phyloP scores from a whole-genome alignment of 2,888 invertebrate species.

The Drosophila trichaetosa region DNA sequence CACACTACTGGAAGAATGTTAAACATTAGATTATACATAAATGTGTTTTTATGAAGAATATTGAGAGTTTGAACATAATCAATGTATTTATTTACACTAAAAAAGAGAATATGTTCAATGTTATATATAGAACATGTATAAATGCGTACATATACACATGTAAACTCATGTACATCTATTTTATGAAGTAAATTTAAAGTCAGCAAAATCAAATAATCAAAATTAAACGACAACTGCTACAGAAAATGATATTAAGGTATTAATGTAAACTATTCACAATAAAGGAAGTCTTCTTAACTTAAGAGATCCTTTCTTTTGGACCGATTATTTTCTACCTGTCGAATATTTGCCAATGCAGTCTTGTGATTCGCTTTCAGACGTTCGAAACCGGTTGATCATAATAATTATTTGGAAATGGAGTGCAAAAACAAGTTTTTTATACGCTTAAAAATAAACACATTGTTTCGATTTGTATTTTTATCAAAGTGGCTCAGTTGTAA shows the following conservation, averaged over 20 bases:
- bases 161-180: slow-evolving; percentile 25
- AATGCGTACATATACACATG: slow-evolving; percentile 3
- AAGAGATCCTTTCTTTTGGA: neutral
- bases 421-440: slow-evolving; percentile 51
- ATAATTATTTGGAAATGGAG: neutral
- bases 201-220: slow-evolving; percentile 1
- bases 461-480: slow-evolving; percentile 18
- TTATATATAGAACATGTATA: neutral
- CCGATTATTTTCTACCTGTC: neutral
- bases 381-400: slow-evolving; percentile 54
- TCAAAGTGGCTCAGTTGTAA: slow-evolving; percentile 21
- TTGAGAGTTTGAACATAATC: slow-evolving; percentile 4
- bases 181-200: slow-evolving; percentile 4
- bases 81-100: slow-evolving; percentile 4
- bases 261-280: neutral
- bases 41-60: slow-evolving; percentile 2
- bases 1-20: neutral
- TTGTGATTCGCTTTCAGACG: neutral
- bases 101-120: neutral
- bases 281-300: neutral
- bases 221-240: neutral
- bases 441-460: slow-evolving; percentile 40
- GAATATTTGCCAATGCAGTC: slow-evolving; percentile 9
- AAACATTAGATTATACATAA: neutral
- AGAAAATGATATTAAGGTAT: neutral